Percentiles rank a stretch among this genome's conserved stretches.
phyloP scores from a whole-genome alignment of 2,888 invertebrate species.

The Cantharis rustica region DNA sequence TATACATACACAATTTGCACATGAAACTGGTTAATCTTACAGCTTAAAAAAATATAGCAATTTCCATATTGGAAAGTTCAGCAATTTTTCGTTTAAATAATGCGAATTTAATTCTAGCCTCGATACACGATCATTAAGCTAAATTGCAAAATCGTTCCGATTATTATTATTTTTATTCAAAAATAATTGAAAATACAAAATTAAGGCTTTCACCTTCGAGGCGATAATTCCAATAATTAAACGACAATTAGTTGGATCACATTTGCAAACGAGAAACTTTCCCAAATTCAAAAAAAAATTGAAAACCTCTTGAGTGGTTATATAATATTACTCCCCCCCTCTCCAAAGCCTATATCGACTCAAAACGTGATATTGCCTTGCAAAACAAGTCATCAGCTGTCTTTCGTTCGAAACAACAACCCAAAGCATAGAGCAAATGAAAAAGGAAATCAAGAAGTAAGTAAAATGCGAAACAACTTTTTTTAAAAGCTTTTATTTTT shows the following conservation, averaged over 20 bases:
- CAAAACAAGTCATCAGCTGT: background rate
- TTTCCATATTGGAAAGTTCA: background rate
- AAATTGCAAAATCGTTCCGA: background rate
- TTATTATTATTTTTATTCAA: background rate
- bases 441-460: background rate
- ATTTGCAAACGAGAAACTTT: background rate
- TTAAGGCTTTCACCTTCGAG: constrained; percentile 29
- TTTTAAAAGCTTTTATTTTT: background rate
- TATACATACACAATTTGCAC: background rate
- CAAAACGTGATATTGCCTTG: background rate
- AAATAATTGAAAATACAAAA: constrained; percentile 24
- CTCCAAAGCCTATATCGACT: background rate
- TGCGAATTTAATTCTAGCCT: constrained; percentile 7
- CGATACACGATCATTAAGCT: background rate
- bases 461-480: constrained; percentile 1
- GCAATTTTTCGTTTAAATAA: background rate
- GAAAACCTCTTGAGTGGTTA: background rate
- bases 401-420: background rate
- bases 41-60: background rate
- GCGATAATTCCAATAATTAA: background rate
- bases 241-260: background rate
- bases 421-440: background rate
- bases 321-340: background rate
- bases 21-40: background rate
- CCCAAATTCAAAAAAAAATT: background rate